Base-by-base conservation (phyloP, 2,888 invertebrate genomes). In the Trachelus tabidus region DNA sequence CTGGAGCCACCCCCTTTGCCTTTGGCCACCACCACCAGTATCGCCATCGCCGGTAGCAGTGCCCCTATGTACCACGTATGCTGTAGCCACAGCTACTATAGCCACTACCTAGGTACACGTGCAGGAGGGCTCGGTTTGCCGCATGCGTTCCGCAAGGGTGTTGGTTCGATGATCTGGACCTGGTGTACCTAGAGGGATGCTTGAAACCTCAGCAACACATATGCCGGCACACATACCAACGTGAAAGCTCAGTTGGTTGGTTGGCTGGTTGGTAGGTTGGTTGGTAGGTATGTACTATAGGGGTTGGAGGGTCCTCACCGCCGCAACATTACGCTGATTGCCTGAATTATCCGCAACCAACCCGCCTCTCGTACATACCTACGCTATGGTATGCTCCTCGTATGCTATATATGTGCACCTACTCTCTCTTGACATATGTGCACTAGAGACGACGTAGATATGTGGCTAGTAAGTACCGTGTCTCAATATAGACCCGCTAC, bases 301-400 rank as follows among this genome's bases (percentile, higher is more conserved):
- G 81, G 84, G 86, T 86, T 88, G 87, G 87, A 90, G 90, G 89
- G 87, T 89, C 87, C 90, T 90, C 90, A 89, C 85, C 85, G 87
- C 88, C 86, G 88, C 91, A 90, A 90, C 90, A 90, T 91, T 90
- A 91, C 90, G 89, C 89, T 90, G 90, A 91, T 91, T 91, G 90
- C 90, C 90, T 90, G 90, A 91, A 91, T 91, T 90, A 91, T 91
- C 89, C 90, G 88, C 88, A 89, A 89, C 89, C 90, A 86, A 87
- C 75, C 84, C 81, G 73, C 81, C 74, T 34, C 73, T 77, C 69
- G 75, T 76, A 76, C 79, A 75, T 80, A 79, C 78, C 75, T 81
- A 77, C 11, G 69, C 33, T 6, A 11, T 11, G 69, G 69, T 30
- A 69, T 69, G 33, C 69, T 33, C 40, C 6, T 40, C 40, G 15